A percentile compares a stretch with the other conserved stretches of the same genome.
These are phyloP conservation scores for Onthophagus taurus DNA, from an alignment of 1,140 invertebrate species.

Conservation along the genomic window DNA sequence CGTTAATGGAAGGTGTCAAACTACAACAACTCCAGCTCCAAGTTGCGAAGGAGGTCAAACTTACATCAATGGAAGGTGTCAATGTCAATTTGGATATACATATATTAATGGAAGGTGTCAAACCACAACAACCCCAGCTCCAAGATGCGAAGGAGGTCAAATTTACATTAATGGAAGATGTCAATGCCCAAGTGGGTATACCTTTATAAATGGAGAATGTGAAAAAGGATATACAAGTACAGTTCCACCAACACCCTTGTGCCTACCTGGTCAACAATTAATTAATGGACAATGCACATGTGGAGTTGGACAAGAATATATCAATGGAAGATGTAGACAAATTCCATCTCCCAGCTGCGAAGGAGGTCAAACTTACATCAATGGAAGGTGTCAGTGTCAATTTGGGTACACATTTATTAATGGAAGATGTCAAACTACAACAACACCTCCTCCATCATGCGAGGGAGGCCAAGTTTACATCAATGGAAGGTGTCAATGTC, in stretches of 20 bases:
- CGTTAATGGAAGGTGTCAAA: constrained; percentile 2
- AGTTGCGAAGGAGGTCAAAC: not conserved
- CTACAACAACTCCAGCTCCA: not conserved
- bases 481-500: not conserved
- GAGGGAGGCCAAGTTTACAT: not conserved
- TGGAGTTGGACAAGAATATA: constrained; percentile 3
- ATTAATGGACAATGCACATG: constrained; percentile 11
- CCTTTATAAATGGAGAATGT: constrained; percentile 6
- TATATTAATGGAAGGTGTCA: constrained; percentile 5
- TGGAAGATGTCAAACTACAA: constrained; percentile 3
- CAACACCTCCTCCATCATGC: not conserved
- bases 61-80: constrained; percentile 2
- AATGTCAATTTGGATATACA: not conserved
- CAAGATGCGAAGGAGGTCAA: not conserved
- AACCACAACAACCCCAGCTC: constrained; percentile 2
- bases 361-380: not conserved
- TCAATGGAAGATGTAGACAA: constrained; percentile 13
- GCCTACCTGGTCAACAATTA: constrained; percentile 5
- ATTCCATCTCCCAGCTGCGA: not conserved
- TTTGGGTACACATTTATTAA: not conserved
- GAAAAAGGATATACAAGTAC: constrained; percentile 4
- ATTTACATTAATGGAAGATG: constrained; percentile 5
- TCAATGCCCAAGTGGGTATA: not conserved
- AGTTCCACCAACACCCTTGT: not conserved
- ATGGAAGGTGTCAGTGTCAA: constrained; percentile 4